A percentile compares a stretch with the other conserved stretches of the same genome.
Evolutionary conservation across 2,888 invertebrate species (phyloP).

Genomic region (Phasia obesa): DNA sequence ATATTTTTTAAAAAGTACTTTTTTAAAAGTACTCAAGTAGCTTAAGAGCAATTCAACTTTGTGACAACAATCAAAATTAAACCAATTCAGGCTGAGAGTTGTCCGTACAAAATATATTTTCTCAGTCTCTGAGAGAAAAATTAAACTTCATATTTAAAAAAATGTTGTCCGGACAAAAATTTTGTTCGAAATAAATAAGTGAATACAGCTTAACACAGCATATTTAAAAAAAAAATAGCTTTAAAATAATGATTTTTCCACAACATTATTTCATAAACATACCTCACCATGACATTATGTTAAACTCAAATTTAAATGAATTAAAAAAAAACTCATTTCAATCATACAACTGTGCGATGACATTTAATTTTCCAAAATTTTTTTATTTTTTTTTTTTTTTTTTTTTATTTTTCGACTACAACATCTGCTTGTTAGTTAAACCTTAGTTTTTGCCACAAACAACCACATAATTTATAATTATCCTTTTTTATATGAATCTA

Average conservation of each 20-base stretch:
- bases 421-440: constrained; percentile 29
- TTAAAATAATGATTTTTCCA: too few species aligned
- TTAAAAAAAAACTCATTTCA: not conserved
- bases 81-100: too few species aligned
- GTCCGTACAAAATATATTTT: too few species aligned
- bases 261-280: not conserved
- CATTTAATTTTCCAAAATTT: constrained; percentile 14
- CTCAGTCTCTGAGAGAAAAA: too few species aligned
- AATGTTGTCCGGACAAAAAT: too few species aligned
- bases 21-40: not conserved
- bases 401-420: constrained; percentile 11
- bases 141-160: too few species aligned
- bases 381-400: not conserved
- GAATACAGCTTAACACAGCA: too few species aligned
- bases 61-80: too few species aligned
- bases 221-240: too few species aligned
- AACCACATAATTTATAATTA: constrained; percentile 33
- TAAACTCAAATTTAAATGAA: constrained; percentile 10
- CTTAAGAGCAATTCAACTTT: too few species aligned
- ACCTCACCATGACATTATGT: not conserved
- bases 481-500: not conserved
- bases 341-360: constrained; percentile 44
- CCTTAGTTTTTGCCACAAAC: constrained; percentile 4
- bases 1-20: not conserved
- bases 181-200: too few species aligned